A percentile compares a stretch with the other conserved stretches of the same genome.
These are phyloP conservation scores for Anolis apletophallus DNA, from an alignment of 2,797 vertebrate species.

Conservation along the genomic window DNA sequence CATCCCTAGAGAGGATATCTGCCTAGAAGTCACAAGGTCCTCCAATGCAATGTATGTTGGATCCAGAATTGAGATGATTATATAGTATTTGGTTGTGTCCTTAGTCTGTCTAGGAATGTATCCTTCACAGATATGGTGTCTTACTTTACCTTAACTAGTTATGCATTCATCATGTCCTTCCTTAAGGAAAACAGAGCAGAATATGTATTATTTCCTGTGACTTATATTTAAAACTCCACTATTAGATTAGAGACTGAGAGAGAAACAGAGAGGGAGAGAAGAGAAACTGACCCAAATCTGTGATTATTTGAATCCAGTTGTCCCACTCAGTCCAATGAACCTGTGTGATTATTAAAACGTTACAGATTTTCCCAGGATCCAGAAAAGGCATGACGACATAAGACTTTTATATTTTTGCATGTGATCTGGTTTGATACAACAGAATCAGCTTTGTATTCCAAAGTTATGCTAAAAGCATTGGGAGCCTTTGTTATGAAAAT, in stretches of 20 bases:
- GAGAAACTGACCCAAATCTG: neutral
- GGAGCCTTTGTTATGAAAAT: slow-evolving; percentile 30
- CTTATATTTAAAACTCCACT: neutral
- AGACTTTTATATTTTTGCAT: neutral
- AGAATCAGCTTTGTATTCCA: neutral
- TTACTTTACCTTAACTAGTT: neutral
- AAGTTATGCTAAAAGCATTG: neutral
- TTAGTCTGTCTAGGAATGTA: no score
- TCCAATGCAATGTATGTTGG: no score
- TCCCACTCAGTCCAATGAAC: neutral
- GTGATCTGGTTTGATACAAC: neutral
- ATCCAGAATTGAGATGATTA: no score
- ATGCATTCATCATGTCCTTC: neutral
- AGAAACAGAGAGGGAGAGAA: neutral
- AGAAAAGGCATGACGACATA: neutral
- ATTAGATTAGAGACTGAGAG: neutral
- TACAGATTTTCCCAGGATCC: neutral
- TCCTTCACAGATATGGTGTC: no score
- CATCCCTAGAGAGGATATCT: no score
- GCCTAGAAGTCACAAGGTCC: no score
- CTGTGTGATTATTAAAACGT: neutral
- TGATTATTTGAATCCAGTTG: neutral
- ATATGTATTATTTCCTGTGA: neutral
- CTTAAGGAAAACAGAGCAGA: neutral
- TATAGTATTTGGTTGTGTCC: no score